phyloP scores from a whole-genome alignment of 2,888 invertebrate species.

The Drosophila neonasuta region DNA sequence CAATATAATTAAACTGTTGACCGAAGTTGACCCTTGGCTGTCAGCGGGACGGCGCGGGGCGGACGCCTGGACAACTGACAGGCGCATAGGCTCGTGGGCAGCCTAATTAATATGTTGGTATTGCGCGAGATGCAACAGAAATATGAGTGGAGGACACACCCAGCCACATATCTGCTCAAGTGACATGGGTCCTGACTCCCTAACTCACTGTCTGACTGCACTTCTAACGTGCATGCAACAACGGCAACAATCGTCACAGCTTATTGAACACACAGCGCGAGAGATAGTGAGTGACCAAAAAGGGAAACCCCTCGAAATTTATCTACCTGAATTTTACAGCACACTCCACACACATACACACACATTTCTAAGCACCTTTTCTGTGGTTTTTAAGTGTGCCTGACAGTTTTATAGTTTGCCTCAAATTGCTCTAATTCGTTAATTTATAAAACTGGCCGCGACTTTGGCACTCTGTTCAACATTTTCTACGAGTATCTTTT shows the following conservation, averaged over 20 bases:
- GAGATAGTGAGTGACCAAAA: slow-evolving; percentile 1
- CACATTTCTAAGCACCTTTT: slow-evolving; percentile 37
- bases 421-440: slow-evolving; percentile 73
- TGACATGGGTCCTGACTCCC: slow-evolving; percentile 17
- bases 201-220: slow-evolving; percentile 12
- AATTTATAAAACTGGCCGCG: slow-evolving; percentile 66
- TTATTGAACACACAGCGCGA: slow-evolving; percentile 69
- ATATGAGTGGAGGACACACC: slow-evolving; percentile 46
- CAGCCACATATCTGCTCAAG: slow-evolving; percentile 27
- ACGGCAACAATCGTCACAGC: slow-evolving; percentile 64
- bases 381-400: slow-evolving; percentile 61
- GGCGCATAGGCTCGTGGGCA: slow-evolving; percentile 68
- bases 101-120: slow-evolving; percentile 71
- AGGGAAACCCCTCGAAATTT: slow-evolving; percentile 19
- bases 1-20: slow-evolving; percentile 71
- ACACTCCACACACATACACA: slow-evolving; percentile 29
- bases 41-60: slow-evolving; percentile 17
- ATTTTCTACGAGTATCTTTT: slow-evolving; percentile 54
- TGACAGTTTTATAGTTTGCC: slow-evolving; percentile 72
- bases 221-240: slow-evolving; percentile 15
- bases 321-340: slow-evolving; percentile 42
- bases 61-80: slow-evolving; percentile 47
- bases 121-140: slow-evolving; percentile 48
- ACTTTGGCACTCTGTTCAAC: slow-evolving; percentile 55
- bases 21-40: slow-evolving; percentile 52